A percentile compares a stretch with the other conserved stretches of the same genome.
These are phyloP conservation scores for Pseudopodoces humilis DNA, from an alignment of 2,113 vertebrate species.

Conservation along the genomic window DNA sequence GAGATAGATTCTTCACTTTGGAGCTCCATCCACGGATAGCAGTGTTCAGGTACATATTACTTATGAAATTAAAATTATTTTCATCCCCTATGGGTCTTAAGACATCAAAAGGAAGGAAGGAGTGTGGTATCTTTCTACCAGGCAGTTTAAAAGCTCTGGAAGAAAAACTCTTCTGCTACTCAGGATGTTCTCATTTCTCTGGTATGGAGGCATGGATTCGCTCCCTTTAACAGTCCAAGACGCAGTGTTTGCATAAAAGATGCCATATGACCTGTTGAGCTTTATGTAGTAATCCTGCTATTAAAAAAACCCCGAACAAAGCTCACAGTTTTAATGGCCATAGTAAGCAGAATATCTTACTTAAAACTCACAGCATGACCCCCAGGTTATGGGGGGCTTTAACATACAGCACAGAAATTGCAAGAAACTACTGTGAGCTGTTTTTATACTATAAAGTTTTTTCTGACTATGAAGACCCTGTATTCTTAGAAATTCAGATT, in stretches of 20 bases:
- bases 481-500: not conserved
- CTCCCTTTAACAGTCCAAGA: not conserved
- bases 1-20: not conserved
- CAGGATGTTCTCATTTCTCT: not conserved
- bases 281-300: not conserved
- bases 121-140: not conserved
- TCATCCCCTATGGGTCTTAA: not conserved
- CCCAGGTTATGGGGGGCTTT: not conserved
- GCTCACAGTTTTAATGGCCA: not conserved
- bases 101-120: not conserved
- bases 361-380: not conserved
- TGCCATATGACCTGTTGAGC: not conserved
- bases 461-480: not conserved
- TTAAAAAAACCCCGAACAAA: too few relatives aligned
- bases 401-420: not conserved
- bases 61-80: not conserved
- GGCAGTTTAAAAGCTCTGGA: not conserved
- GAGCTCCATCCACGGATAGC: not conserved
- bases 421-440: not conserved
- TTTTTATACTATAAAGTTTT: slow-evolving; percentile 1
- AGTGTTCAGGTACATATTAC: not conserved
- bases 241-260: not conserved
- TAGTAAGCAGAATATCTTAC: not conserved
- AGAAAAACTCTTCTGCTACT: not conserved
- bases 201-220: not conserved